Percentiles rank a stretch among this genome's conserved stretches.
Evolutionary conservation across 1,140 invertebrate genomes (phyloP).

Genomic region (Belonocnema kinseyi): DNA sequence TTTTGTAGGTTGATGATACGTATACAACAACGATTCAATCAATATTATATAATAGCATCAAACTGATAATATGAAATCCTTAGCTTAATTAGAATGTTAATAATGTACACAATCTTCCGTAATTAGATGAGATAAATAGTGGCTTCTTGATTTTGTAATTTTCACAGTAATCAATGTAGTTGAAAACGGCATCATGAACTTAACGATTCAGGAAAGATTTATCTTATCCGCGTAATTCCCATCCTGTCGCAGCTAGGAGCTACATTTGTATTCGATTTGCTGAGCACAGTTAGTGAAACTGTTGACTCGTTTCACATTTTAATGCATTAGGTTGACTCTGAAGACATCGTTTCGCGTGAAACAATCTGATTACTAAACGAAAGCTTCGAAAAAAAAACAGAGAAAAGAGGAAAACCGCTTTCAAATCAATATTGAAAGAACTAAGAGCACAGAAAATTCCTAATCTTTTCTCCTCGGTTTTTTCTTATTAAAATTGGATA

Average conservation of each 20-base stretch:
- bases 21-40: no score
- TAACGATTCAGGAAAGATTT: neutral
- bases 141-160: no score
- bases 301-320: neutral
- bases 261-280: neutral
- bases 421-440: neutral
- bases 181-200: no score
- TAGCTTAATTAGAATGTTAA: no score
- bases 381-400: neutral
- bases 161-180: no score
- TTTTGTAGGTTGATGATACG: no score
- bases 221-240: neutral
- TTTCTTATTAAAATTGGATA: no score
- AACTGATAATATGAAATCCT: no score
- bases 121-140: no score
- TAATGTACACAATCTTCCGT: no score
- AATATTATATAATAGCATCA: no score
- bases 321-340: neutral
- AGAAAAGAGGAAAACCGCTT: neutral
- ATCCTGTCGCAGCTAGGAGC: neutral
- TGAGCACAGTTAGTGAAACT: neutral
- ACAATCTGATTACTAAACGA: slow-evolving; percentile 19
- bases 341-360: slow-evolving; percentile 8
- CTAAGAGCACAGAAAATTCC: neutral
- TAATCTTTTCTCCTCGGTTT: neutral